These are phyloP conservation scores for Andrena camellia DNA, from an alignment of 2,888 invertebrate species.

Conservation along the genomic window DNA sequence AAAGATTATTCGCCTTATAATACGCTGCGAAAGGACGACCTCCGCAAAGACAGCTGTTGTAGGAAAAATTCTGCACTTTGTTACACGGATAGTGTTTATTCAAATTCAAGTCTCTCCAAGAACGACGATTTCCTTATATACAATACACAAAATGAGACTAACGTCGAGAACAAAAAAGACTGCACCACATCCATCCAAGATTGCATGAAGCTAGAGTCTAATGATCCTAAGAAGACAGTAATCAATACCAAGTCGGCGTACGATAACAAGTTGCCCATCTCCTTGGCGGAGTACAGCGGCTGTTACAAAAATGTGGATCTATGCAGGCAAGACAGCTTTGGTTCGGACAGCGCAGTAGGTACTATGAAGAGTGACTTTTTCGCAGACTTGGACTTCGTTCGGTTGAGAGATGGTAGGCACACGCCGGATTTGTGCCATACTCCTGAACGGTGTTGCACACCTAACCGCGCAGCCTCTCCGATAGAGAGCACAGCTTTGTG, in stretches of 20 bases:
- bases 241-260: slow-evolving; percentile 61
- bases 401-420: slow-evolving; percentile 75
- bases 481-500: slow-evolving; percentile 83
- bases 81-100: slow-evolving; percentile 75
- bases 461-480: slow-evolving; percentile 79
- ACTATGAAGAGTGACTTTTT: slow-evolving; percentile 84
- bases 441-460: slow-evolving; percentile 78
- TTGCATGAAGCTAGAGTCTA: slow-evolving; percentile 33
- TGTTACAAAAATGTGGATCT: slow-evolving; percentile 76
- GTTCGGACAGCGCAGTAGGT: slow-evolving; percentile 83
- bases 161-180: slow-evolving; percentile 35
- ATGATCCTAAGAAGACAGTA: slow-evolving; percentile 39
- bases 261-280: slow-evolving; percentile 62
- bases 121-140: slow-evolving; percentile 63
- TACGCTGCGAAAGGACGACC: slow-evolving; percentile 46
- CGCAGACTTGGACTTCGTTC: slow-evolving; percentile 81
- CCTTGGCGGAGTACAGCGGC: slow-evolving; percentile 72
- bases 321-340: slow-evolving; percentile 82
- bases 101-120: slow-evolving; percentile 74
- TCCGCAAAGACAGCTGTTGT: slow-evolving; percentile 32
- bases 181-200: slow-evolving; percentile 44
- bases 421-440: slow-evolving; percentile 79
- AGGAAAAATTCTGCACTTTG: slow-evolving; percentile 61
- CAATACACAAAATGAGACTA: slow-evolving; percentile 47
- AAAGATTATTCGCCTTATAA: slow-evolving; percentile 58